These are phyloP conservation scores for Alaudala cheleensis DNA, from an alignment of 2,113 vertebrate species.

Conservation along the genomic window DNA sequence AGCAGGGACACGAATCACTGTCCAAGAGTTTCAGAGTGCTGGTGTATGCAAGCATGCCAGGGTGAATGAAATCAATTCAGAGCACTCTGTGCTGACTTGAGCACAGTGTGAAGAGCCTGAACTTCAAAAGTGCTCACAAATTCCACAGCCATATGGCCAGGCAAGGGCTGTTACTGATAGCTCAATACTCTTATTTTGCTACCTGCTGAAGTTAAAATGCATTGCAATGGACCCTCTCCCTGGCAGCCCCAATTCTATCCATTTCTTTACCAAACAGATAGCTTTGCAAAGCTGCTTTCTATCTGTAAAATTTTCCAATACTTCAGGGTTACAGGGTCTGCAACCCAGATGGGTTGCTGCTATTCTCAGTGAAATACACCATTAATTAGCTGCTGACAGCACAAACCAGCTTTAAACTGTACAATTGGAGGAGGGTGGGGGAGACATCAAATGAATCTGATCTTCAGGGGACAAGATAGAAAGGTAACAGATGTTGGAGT, in stretches of 20 bases:
- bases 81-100: background rate
- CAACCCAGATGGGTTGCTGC: slow-evolving; percentile 9
- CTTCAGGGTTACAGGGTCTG: background rate
- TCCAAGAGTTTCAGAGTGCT: background rate
- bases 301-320: background rate
- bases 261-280: background rate
- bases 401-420: background rate
- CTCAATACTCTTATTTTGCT: background rate
- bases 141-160: background rate
- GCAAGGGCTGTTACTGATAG: background rate
- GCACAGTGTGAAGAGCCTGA: background rate
- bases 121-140: background rate
- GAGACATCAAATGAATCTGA: background rate
- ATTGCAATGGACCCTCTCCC: background rate
- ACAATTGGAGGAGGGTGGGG: background rate
- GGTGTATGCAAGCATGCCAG: background rate
- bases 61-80: background rate
- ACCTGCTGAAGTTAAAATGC: background rate
- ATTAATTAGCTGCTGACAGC: slow-evolving; percentile 56
- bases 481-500: slow-evolving; percentile 13
- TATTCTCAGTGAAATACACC: background rate
- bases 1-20: background rate
- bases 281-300: background rate
- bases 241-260: background rate
- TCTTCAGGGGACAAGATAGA: background rate